Percentiles rank a stretch among this genome's conserved stretches.
Evolutionary conservation across 2,797 vertebrate genomes (phyloP).

Genomic region (Poeciliopsis gracilis): DNA sequence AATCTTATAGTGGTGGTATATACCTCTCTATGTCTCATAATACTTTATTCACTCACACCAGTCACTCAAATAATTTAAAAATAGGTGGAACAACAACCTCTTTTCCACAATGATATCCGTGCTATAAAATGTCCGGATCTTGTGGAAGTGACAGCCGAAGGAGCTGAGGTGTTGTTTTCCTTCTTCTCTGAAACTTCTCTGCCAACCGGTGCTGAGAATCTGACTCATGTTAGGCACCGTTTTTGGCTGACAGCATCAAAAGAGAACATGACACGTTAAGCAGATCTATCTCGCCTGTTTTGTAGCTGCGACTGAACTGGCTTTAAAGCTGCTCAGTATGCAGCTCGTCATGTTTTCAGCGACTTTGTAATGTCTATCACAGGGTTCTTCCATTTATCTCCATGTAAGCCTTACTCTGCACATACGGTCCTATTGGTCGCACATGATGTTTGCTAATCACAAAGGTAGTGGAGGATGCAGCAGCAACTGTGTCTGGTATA

Average conservation of each 20-base stretch:
- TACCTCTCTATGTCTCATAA: neutral
- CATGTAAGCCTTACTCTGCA: conserved; percentile 40
- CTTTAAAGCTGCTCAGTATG: conserved; percentile 73
- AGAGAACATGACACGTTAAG: conserved; percentile 73
- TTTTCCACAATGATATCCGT: conserved; percentile 50
- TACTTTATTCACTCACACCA: neutral
- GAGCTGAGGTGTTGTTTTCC: conserved; percentile 57
- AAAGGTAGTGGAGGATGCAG: conserved; percentile 12
- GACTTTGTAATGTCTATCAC: conserved; percentile 65
- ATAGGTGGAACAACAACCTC: conserved; percentile 40
- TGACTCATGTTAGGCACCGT: conserved; percentile 69
- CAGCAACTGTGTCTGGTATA: neutral
- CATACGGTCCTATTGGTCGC: conserved; percentile 40
- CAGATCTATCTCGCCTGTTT: conserved; percentile 72
- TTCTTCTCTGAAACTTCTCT: conserved; percentile 57
- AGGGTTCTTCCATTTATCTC: conserved; percentile 61
- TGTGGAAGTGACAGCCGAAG: conserved; percentile 63
- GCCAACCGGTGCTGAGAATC: conserved; percentile 57
- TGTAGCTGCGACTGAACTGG: conserved; percentile 66
- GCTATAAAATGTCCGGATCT: conserved; percentile 57
- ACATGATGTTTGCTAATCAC: conserved; percentile 29
- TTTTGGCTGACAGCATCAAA: conserved; percentile 77
- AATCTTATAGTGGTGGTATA: conserved; percentile 1
- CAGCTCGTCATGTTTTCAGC: conserved; percentile 52
- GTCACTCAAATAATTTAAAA: conserved; percentile 31